Base-by-base conservation (phyloP, 2,888 invertebrate species). In the Diplolepis rosae region DNA sequence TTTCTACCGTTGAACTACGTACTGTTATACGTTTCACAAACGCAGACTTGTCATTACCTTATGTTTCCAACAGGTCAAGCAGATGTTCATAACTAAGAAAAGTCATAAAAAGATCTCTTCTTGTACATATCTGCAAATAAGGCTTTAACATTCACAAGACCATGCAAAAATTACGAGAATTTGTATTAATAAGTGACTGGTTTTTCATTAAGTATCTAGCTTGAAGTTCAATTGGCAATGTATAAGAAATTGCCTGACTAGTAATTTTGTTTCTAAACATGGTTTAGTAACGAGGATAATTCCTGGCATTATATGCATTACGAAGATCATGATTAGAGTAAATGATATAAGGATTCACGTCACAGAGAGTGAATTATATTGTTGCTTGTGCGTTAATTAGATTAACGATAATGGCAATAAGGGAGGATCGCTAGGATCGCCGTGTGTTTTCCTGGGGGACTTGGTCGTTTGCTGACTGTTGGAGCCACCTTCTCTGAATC, bases 401-500 rank as follows among this genome's bases (percentile, higher is more conserved):
- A 75, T 75, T 71, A 76, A 76, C 71, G 75, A 76, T 73, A 67
- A 65, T 69, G 72, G 72, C 72, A 72, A 66, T 52, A 72, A 66
- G 70, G 70, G 74, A 72, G 71, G 69, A 69, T 28, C 54, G 66
- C 15, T 56, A 32, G 54, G 68, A 35, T 70, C 74, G 74, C 72
- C 69, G 76, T 74, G 72, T 74, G 72, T 71, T 45, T 45, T 18
- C 18, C 22, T 22, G 22, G 22, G 18, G 18, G 4, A 7, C 70
- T 71, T 72, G 74, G 56, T 61, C 67, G 13, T 69, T 65, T 65
- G 66, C 66, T 74, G 70, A 72, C 72, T 68, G 69, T 70, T 61
- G 72, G 67, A 74, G 68, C 69, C 74, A 72, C 70, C 71, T 72
- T 69, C 71, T 72, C 71, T 76, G 76, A 74, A 72, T 76, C 72